A percentile compares a stretch with the other conserved stretches of the same genome.
phyloP scores from a whole-genome alignment of 2,888 invertebrate genomes.

The Campoplex capitator region DNA sequence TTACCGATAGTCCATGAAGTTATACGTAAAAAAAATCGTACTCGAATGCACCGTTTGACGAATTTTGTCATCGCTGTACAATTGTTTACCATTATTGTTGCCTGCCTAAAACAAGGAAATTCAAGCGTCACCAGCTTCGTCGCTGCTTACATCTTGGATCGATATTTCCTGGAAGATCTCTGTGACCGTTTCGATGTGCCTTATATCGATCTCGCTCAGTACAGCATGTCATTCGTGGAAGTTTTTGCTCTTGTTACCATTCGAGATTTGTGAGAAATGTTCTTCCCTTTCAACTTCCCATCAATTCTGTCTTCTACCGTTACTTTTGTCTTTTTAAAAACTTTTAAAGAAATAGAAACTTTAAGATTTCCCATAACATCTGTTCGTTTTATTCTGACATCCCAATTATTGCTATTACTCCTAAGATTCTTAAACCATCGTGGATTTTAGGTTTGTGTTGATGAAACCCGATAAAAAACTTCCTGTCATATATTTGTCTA shows the following conservation, averaged over 20 bases:
- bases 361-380: background rate
- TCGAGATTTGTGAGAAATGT: conserved; percentile 76
- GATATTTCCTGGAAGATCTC: conserved; percentile 81
- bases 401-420: background rate
- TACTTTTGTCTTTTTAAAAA: conserved; percentile 11
- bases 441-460: background rate
- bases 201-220: conserved; percentile 80
- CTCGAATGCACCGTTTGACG: conserved; percentile 74
- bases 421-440: too few species aligned
- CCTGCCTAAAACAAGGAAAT: conserved; percentile 77
- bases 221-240: conserved; percentile 81
- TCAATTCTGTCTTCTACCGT: conserved; percentile 32
- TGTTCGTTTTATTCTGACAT: background rate
- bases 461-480: background rate
- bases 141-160: conserved; percentile 78
- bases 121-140: conserved; percentile 79
- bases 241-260: conserved; percentile 79
- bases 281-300: conserved; percentile 29
- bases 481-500: too few species aligned
- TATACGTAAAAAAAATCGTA: conserved; percentile 75
- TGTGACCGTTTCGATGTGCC: conserved; percentile 82
- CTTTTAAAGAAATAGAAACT: background rate
- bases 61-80: conserved; percentile 76
- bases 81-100: conserved; percentile 72
- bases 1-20: conserved; percentile 79